Percentiles rank a stretch among this genome's conserved stretches.
phyloP scores from a whole-genome alignment of 2,797 vertebrate species.

The Peromyscus eremicus region DNA sequence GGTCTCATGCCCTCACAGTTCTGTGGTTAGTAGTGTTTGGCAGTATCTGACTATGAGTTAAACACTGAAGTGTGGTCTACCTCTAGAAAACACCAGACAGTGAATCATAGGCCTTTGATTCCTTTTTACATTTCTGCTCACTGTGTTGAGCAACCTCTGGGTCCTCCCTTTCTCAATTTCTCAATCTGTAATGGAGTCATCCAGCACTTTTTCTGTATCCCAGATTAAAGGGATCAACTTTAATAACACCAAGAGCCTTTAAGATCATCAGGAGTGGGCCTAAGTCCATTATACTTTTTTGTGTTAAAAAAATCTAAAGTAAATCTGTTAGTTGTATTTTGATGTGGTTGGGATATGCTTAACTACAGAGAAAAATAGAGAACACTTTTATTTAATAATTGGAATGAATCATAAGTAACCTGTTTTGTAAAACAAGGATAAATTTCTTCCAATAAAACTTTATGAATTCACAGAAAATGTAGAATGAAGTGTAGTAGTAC shows the following conservation, averaged over 20 bases:
- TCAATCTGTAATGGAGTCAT: neutral
- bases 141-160: conserved; percentile 19
- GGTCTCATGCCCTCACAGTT: neutral
- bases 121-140: neutral
- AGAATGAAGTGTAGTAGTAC: neutral
- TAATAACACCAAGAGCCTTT: neutral
- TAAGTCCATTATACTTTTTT: neutral
- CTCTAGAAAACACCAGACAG: conserved; percentile 52
- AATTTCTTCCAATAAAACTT: neutral
- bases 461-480: neutral
- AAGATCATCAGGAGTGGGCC: neutral
- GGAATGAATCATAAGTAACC: neutral
- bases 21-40: conserved; percentile 38
- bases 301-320: conserved; percentile 38
- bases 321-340: neutral
- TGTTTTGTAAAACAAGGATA: neutral
- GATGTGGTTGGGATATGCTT: neutral
- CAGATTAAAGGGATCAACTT: neutral
- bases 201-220: neutral
- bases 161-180: neutral
- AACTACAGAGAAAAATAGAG: neutral
- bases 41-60: conserved; percentile 31
- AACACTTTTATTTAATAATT: neutral
- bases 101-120: conserved; percentile 59
- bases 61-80: conserved; percentile 29